These are phyloP conservation scores for Nephrotoma appendiculata DNA, from an alignment of 2,888 invertebrate species.

Conservation along the genomic window DNA sequence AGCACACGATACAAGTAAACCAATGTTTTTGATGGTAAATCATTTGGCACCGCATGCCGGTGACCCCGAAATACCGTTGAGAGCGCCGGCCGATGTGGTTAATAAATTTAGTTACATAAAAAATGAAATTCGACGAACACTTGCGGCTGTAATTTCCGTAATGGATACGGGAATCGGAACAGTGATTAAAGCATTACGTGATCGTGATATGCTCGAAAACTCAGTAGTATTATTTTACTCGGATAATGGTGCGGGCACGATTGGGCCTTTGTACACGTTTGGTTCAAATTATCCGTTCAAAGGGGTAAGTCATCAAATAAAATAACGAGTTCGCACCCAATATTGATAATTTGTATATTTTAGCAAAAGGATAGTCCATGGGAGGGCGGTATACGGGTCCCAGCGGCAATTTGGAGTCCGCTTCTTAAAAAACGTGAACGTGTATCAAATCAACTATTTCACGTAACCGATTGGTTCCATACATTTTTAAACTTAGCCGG, in stretches of 20 bases:
- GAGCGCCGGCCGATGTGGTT: conserved; percentile 57
- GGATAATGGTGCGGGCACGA: conserved; percentile 75
- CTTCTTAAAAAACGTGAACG: conserved; percentile 35
- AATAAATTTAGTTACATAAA: conserved; percentile 50
- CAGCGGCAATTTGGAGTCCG: conserved; percentile 63
- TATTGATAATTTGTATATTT: conserved; percentile 10
- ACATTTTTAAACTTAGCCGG: conserved; percentile 39
- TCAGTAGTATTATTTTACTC: conserved; percentile 74
- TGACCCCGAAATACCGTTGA: conserved; percentile 48
- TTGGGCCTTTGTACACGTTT: conserved; percentile 53
- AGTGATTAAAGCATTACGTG: conserved; percentile 50
- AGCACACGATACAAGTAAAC: conserved; percentile 39
- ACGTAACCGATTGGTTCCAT: conserved; percentile 73
- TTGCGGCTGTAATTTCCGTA: conserved; percentile 74
- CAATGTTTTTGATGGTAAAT: conserved; percentile 64
- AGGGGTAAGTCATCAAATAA: conserved; percentile 41
- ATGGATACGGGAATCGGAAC: conserved; percentile 74
- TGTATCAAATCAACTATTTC: conserved; percentile 50
- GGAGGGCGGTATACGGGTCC: conserved; percentile 73
- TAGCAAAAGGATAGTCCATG: conserved; percentile 63
- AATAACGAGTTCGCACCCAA: not conserved
- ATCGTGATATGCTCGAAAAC: conserved; percentile 56
- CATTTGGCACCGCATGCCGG: conserved; percentile 70
- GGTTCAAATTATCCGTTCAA: conserved; percentile 69
- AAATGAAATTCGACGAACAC: conserved; percentile 47